phyloP scores from a whole-genome alignment of 2,888 invertebrate species.

The Metopia argyrocephala region DNA sequence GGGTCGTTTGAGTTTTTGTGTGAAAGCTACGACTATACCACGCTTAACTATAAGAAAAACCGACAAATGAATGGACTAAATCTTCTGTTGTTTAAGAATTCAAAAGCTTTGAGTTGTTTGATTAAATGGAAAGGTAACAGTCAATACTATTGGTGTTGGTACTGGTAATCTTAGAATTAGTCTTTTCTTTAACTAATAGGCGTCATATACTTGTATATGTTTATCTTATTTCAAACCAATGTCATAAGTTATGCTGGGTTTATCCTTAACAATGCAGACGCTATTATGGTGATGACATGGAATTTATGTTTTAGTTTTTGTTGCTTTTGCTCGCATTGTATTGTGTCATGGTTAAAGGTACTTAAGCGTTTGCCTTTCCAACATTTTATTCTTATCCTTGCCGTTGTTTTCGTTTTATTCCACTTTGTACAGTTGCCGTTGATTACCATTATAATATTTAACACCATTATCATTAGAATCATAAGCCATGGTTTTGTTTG shows the following conservation, averaged over 20 bases:
- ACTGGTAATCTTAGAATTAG: too few species aligned
- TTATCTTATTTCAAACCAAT: not conserved
- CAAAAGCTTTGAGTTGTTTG: too few species aligned
- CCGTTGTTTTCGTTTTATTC: not conserved
- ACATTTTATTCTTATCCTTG: not conserved
- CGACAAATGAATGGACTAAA: too few species aligned
- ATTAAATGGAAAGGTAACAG: too few species aligned
- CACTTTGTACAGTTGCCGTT: slow-evolving; percentile 12
- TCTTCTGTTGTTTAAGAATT: too few species aligned
- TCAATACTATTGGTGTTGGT: too few species aligned
- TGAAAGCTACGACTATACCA: too few species aligned
- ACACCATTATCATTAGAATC: not conserved
- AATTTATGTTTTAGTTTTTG: slow-evolving; percentile 12
- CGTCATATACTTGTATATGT: not conserved
- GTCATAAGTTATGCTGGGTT: not conserved
- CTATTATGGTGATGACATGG: not conserved
- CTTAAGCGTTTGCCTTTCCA: slow-evolving; percentile 10
- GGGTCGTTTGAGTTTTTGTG: too few species aligned
- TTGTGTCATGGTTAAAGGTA: slow-evolving; percentile 21
- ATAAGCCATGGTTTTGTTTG: slow-evolving; percentile 12
- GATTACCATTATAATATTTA: slow-evolving; percentile 41
- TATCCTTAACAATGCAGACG: not conserved
- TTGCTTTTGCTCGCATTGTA: slow-evolving; percentile 13
- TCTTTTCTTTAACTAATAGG: too few species aligned
- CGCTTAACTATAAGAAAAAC: too few species aligned